Conservation (phyloP, 2,888 invertebrate genomes). For the Acanthacorydalis orientalis region DNA sequence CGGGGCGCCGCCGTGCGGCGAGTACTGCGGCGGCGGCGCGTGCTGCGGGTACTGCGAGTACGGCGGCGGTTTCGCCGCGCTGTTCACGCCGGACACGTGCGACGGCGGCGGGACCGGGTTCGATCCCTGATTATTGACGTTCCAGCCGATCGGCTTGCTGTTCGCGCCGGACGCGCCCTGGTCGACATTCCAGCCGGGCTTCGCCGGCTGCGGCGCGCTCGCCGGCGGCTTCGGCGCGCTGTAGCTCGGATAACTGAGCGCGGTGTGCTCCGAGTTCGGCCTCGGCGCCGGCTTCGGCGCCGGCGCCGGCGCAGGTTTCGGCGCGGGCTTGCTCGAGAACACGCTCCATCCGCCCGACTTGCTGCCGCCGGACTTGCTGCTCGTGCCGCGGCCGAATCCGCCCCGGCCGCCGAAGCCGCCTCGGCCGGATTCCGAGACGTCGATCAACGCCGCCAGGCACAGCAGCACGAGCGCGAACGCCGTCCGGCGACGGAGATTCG, state of each 20-base stretch:
- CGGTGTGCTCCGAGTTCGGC: not conserved
- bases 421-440: too few relatives aligned
- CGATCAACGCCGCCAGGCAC: too few relatives aligned
- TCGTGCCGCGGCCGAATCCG: slow-evolving; percentile 7
- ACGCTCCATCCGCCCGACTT: not conserved
- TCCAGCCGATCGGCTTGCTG: not conserved
- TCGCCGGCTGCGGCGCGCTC: not conserved
- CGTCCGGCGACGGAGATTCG: too few relatives aligned
- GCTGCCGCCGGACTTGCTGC: slow-evolving; percentile 3
- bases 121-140: not conserved
- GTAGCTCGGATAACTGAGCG: not conserved
- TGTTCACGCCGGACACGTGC: not conserved
- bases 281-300: not conserved
- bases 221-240: not conserved
- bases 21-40: not conserved
- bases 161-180: not conserved
- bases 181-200: not conserved
- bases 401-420: too few relatives aligned
- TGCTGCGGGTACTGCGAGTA: slow-evolving; percentile 3
- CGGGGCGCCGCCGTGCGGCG: not conserved
- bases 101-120: not conserved
- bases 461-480: too few relatives aligned
- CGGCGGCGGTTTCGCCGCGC: not conserved
- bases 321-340: not conserved
- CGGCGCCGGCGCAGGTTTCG: not conserved